phyloP scores from a whole-genome alignment of 2,888 invertebrate species.

The Spodoptera littoralis region DNA sequence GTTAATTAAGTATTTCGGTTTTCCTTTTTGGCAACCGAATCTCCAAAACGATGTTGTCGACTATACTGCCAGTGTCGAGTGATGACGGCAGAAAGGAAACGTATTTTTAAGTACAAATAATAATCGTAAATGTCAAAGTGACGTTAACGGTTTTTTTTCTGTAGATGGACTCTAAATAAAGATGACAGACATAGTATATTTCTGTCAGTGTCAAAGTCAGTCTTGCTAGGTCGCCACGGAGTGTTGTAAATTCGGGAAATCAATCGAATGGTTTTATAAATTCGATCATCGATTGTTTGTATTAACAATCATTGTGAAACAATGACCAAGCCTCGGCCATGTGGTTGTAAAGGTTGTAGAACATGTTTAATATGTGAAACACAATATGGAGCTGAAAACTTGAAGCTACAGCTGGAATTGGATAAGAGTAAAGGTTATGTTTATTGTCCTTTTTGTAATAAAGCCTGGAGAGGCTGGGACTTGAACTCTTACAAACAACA shows the following conservation, averaged over 20 bases:
- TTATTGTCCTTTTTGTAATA: slow-evolving; percentile 93
- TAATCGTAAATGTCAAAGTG: slow-evolving; percentile 21
- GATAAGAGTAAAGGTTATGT: slow-evolving; percentile 90
- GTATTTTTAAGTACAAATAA: not conserved
- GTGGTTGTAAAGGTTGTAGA: slow-evolving; percentile 97
- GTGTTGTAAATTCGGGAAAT: slow-evolving; percentile 5
- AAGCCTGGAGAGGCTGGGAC: slow-evolving; percentile 93
- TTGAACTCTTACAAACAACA: slow-evolving; percentile 89
- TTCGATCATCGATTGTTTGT: not conserved
- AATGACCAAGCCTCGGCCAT: slow-evolving; percentile 92
- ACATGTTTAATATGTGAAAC: slow-evolving; percentile 96
- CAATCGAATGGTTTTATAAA: slow-evolving; percentile 12
- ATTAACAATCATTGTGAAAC: slow-evolving; percentile 32
- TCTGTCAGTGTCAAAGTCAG: too few species aligned
- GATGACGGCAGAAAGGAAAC: too few species aligned
- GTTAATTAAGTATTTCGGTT: too few species aligned
- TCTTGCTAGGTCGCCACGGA: too few species aligned
- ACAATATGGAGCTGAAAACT: slow-evolving; percentile 82
- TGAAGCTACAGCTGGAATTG: slow-evolving; percentile 75
- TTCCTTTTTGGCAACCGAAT: too few species aligned
- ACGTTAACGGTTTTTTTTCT: not conserved
- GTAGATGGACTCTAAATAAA: too few species aligned
- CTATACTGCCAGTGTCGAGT: too few species aligned
- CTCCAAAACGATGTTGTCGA: too few species aligned
- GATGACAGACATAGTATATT: too few species aligned